Evolutionary conservation across 2,888 invertebrate species (phyloP).

Genomic region (Abrostola tripartita): DNA sequence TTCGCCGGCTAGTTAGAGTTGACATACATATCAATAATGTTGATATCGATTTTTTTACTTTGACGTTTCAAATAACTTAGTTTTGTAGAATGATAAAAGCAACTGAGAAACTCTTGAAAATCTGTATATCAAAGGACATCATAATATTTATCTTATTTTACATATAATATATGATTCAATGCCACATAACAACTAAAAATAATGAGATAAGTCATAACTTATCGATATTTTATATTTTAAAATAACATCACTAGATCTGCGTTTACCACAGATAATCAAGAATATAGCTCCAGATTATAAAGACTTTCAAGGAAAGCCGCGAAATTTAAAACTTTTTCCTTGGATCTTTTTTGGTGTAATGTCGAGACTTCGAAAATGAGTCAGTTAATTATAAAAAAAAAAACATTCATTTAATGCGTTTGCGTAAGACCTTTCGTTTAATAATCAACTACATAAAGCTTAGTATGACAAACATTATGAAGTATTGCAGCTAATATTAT

Average conservation of each 20-base stretch:
- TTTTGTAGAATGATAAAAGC: not conserved
- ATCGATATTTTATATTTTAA: not conserved
- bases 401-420: too few relatives aligned
- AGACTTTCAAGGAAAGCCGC: not conserved
- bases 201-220: not conserved
- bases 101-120: too few relatives aligned
- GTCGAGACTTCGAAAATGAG: too few relatives aligned
- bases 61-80: conserved; percentile 28
- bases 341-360: not conserved
- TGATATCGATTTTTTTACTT: conserved; percentile 42
- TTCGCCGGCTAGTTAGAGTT: conserved; percentile 32
- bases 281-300: not conserved
- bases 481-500: too few relatives aligned
- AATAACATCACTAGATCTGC: not conserved
- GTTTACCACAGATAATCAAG: not conserved
- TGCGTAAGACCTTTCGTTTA: too few relatives aligned
- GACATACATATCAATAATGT: conserved; percentile 42
- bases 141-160: too few relatives aligned
- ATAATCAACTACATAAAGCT: too few relatives aligned
- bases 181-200: not conserved
- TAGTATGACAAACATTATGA: too few relatives aligned
- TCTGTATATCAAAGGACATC: too few relatives aligned
- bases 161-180: not conserved
- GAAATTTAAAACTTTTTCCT: not conserved
- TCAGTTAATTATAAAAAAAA: too few relatives aligned